Conservation (phyloP, 2,797 vertebrate genomes). For the Poecilia picta region DNA sequence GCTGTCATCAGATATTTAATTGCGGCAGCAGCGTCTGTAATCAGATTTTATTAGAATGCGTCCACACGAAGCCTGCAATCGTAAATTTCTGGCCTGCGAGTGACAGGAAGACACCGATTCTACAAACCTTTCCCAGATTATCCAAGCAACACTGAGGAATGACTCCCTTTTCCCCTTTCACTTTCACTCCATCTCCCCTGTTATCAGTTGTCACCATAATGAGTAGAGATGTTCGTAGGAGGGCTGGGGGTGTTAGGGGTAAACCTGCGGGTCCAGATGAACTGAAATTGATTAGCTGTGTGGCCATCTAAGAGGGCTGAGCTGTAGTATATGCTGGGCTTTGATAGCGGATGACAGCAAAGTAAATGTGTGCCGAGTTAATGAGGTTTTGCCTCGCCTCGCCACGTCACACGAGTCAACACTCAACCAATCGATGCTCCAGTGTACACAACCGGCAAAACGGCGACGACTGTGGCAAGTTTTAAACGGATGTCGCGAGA, state of each 20-base stretch:
- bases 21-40: neutral
- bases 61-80: neutral
- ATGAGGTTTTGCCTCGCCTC: conserved; percentile 14
- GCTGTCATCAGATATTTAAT: conserved; percentile 1
- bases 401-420: neutral
- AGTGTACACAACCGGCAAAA: neutral
- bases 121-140: neutral
- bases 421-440: neutral
- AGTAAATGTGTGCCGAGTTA: conserved; percentile 58
- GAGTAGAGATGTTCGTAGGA: neutral
- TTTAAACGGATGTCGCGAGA: neutral
- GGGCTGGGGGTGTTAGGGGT: neutral
- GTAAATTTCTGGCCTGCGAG: neutral
- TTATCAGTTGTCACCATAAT: neutral
- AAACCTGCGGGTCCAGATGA: neutral
- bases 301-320: neutral
- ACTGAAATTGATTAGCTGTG: neutral
- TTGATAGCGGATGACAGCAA: conserved; percentile 50
- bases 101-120: neutral
- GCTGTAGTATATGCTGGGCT: conserved; percentile 4
- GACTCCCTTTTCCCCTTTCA: neutral
- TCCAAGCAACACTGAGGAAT: neutral
- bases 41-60: conserved; percentile 6
- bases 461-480: neutral
- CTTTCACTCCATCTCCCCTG: neutral